Conservation (phyloP, 2,797 vertebrate genomes). For the Acipenser oxyrinchus region DNA sequence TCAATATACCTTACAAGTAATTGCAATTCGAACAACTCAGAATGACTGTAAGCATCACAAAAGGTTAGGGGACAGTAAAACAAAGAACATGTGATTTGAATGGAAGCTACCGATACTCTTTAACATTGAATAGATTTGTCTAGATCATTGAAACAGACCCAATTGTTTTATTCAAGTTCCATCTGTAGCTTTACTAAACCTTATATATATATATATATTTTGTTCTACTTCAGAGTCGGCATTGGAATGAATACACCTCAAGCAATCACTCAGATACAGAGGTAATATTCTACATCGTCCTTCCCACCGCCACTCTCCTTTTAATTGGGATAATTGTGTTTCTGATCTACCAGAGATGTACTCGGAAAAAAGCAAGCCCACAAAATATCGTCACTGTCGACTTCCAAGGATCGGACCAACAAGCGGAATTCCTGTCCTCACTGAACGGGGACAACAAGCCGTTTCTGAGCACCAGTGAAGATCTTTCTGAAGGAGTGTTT, state of each 20-base stretch:
- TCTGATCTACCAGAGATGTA: slow-evolving; percentile 34
- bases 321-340: slow-evolving; percentile 33
- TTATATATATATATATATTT: neutral
- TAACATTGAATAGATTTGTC: too few relatives aligned
- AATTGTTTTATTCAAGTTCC: too few relatives aligned
- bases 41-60: too few relatives aligned
- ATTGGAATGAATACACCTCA: slow-evolving; percentile 34
- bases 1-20: too few relatives aligned
- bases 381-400: slow-evolving; percentile 45
- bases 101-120: too few relatives aligned
- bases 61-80: too few relatives aligned
- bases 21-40: too few relatives aligned
- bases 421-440: slow-evolving; percentile 47
- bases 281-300: slow-evolving; percentile 39
- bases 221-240: slow-evolving; percentile 31
- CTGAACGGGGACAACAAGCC: slow-evolving; percentile 43
- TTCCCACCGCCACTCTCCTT: slow-evolving; percentile 34
- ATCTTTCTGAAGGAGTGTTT: slow-evolving; percentile 53
- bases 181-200: too few relatives aligned
- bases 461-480: slow-evolving; percentile 51
- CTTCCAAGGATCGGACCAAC: slow-evolving; percentile 41
- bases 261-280: slow-evolving; percentile 28
- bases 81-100: too few relatives aligned
- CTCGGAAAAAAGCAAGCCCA: slow-evolving; percentile 40
- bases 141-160: too few relatives aligned